phyloP scores from a whole-genome alignment of 92 coral and sea anemone genomes.

The Parazoanthus darwini region DNA sequence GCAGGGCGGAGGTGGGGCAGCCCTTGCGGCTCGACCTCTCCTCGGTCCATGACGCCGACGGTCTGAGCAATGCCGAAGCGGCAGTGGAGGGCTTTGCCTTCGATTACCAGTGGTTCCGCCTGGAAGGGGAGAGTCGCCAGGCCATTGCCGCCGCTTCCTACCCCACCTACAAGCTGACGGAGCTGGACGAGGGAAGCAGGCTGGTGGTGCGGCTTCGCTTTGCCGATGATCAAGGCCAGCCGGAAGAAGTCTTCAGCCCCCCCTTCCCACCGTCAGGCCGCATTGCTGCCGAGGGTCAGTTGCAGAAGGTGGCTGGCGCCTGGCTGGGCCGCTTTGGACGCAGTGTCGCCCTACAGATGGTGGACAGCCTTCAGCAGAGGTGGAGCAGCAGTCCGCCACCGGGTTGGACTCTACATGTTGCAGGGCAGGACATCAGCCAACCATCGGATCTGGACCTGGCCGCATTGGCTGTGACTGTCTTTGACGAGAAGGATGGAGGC shows the following conservation, averaged over 20 bases:
- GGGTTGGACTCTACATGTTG: slow-evolving; percentile 12
- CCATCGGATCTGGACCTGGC: slow-evolving; percentile 17
- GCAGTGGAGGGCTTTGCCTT: slow-evolving; percentile 16
- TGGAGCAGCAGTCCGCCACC: slow-evolving; percentile 17
- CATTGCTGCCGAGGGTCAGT: slow-evolving; percentile 1
- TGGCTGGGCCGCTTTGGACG: slow-evolving; percentile 8
- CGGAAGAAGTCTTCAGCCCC: slow-evolving; percentile 16
- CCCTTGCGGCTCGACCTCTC: slow-evolving; percentile 17
- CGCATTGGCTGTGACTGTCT: slow-evolving; percentile 10
- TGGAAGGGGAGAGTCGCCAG: slow-evolving; percentile 14
- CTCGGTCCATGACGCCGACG: slow-evolving; percentile 17
- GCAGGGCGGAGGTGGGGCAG: slow-evolving; percentile 18
- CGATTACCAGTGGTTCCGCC: slow-evolving; percentile 16
- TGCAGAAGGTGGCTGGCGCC: slow-evolving; percentile 14
- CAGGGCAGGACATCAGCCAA: slow-evolving; percentile 16
- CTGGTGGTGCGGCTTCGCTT: slow-evolving; percentile 17
- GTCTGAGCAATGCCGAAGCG: slow-evolving; percentile 13
- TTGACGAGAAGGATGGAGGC: slow-evolving; percentile 12
- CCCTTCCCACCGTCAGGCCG: slow-evolving; percentile 18
- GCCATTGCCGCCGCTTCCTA: slow-evolving; percentile 17
- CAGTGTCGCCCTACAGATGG: slow-evolving; percentile 12
- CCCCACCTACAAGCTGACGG: slow-evolving; percentile 17
- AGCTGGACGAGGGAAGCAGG: slow-evolving; percentile 17
- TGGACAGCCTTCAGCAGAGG: slow-evolving; percentile 16
- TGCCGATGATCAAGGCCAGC: slow-evolving; percentile 16